Conservation (phyloP, 2,888 invertebrate genomes). For the Rhingia campestris region DNA sequence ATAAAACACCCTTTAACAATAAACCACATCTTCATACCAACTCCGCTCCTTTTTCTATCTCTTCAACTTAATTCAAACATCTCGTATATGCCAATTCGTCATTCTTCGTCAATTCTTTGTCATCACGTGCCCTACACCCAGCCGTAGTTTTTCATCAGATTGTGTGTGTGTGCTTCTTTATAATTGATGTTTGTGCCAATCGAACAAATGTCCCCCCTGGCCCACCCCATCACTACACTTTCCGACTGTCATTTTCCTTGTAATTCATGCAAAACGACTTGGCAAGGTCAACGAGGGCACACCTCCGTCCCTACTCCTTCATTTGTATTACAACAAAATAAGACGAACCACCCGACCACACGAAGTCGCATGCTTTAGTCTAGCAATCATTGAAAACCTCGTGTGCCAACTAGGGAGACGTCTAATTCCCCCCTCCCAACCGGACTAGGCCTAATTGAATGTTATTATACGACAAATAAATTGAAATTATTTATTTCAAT, state of each 20-base stretch:
- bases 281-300: conserved; percentile 40
- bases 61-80: conserved; percentile 5
- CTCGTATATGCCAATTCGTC: conserved; percentile 11
- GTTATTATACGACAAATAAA: conserved; percentile 50
- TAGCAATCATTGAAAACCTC: not conserved
- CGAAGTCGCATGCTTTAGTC: not conserved
- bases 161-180: not conserved
- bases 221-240: not conserved
- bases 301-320: not conserved
- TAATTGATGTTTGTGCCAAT: conserved; percentile 33
- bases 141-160: not conserved
- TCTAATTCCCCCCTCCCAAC: not conserved
- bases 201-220: not conserved
- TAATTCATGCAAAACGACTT: conserved; percentile 38
- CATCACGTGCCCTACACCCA: not conserved
- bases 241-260: conserved; percentile 30
- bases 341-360: not conserved
- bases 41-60: not conserved
- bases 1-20: too few relatives aligned
- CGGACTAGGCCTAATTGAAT: conserved; percentile 33
- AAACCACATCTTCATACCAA: too few relatives aligned
- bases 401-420: not conserved
- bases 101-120: not conserved
- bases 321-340: not conserved
- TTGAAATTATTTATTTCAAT: conserved; percentile 53